Evolutionary conservation across 2,797 vertebrate genomes (phyloP), one percentile per base, ranked within the genome.

Genomic region (Channallabes apus): DNA sequence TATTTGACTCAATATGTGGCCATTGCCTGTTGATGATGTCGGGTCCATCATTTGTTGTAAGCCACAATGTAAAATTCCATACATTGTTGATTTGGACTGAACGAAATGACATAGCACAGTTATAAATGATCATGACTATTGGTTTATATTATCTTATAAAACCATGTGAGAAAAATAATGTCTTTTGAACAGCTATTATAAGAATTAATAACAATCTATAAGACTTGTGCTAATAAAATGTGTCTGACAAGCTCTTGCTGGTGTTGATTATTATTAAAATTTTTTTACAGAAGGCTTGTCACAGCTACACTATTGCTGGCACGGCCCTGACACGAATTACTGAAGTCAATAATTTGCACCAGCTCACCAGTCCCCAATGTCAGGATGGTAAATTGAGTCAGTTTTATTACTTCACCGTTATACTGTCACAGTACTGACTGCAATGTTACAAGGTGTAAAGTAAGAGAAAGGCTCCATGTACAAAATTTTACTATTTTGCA

Each of bases 261-360:
- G 72, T 71, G 68, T 6, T 71, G 87, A 90, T 62, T 59, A 9
- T 46, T 46, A 71, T 67, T n/a, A n/a, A n/a, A n/a, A n/a, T 46
- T 46, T 46, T 75, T 67, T 58, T 68, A 64, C 69, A 81, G 62
- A 86, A 83, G 51, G 84, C 84, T 65, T 87, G 88, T 89, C 86
- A 72, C 46, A 38, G 51, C 46, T 56, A 82, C 65, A 79, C 51
- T 62, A n/a, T 58, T 67, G 38, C 22, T 67, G 67, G 72, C 67
- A 72, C 67, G 8, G 12, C 29, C 35, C 62, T 62, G 82, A 71
- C 61, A 83, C 6, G 18, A 87, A 87, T 87, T 61, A 80, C 84
- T 61, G 64, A 35, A 46, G 72, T 88, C 86, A 83, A 86, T 91
- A 87, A 83, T 61, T 27, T 76, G 71, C 32, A 61, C 62, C 72